phyloP scores from a whole-genome alignment of 1,140 invertebrate species.

The Macrotrachela quadricornifera region DNA sequence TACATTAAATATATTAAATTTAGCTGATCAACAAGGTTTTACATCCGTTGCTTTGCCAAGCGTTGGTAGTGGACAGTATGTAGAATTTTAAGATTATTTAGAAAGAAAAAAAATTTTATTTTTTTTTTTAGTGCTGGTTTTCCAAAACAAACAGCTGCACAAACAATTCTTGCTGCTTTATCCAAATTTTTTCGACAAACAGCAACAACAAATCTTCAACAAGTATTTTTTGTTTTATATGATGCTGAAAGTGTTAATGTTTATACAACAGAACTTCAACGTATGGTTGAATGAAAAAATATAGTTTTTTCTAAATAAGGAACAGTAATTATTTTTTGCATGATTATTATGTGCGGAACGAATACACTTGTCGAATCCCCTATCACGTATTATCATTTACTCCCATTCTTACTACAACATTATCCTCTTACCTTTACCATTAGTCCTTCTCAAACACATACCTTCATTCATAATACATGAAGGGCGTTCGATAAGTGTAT shows the following conservation, averaged over 20 bases:
- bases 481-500: no score
- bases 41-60: conserved; percentile 35
- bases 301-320: no score
- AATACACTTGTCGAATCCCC: no score
- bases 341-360: no score
- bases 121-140: conserved; percentile 33
- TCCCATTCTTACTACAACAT: no score
- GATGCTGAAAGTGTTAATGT: conserved; percentile 37
- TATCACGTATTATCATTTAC: no score
- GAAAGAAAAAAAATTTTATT: not conserved
- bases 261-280: conserved; percentile 35
- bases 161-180: conserved; percentile 32
- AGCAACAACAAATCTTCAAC: conserved; percentile 22
- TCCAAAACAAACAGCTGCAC: conserved; percentile 37
- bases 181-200: conserved; percentile 29
- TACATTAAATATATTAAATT: conserved; percentile 32
- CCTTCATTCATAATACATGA: no score
- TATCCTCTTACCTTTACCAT: no score
- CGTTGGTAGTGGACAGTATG: conserved; percentile 35
- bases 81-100: conserved; percentile 3
- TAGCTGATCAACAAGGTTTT: conserved; percentile 34
- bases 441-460: no score
- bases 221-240: conserved; percentile 38
- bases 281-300: no score
- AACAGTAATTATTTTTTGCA: no score